Evolutionary conservation across 2,888 invertebrate genomes (phyloP), one percentile per base, ranked within the genome.

Genomic region (Sinentomon sp.): DNA sequence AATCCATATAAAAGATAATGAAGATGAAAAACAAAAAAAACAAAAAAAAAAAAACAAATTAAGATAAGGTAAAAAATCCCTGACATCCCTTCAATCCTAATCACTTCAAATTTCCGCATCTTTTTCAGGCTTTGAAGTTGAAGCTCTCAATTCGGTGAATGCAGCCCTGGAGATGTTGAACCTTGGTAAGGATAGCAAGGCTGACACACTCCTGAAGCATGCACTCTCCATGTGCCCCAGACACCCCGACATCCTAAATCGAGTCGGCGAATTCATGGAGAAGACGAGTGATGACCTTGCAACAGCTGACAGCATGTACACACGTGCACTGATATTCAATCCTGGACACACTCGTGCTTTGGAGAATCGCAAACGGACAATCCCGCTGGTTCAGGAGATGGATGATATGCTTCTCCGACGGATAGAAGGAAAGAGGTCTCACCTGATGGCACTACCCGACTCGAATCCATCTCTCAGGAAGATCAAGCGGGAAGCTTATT

Each of bases 401-500:
- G 94, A 94, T 52, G 63, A 73, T 44, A 63, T 64, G 42, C 63
- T 74, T 54, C 62, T 83, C 40, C 58, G 64, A 39, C 63, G 68
- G 41, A 76, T 85, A 40, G 87, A 89, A 48, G 63, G 66, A 26
- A 85, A 87, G 52, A 62, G 82, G 36, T 72, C 78, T 48, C 63
- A 70, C 13, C 57, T 92, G 6, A 66, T 75, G 16, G 66, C 68
- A 4, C 72, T 87, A 46, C 78, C 85, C 13, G 70, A 75, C 40
- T 64, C 64, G 24, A 71, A 72, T 51, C 63, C 73, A 1, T 76
- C 80, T 5, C 57, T 89, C 41, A 62, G 78, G 32, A 64, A 80
- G 46, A 76, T 83, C 4, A 87, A 87, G 48, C 78, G 77, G 49
- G 89, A 92, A 53, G 83, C 83, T 2, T 94, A 89, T 53, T 89